Percentiles rank a stretch among this genome's conserved stretches.
Evolutionary conservation across 1,140 invertebrate genomes (phyloP).

Genomic region (Drosophila ananassae): DNA sequence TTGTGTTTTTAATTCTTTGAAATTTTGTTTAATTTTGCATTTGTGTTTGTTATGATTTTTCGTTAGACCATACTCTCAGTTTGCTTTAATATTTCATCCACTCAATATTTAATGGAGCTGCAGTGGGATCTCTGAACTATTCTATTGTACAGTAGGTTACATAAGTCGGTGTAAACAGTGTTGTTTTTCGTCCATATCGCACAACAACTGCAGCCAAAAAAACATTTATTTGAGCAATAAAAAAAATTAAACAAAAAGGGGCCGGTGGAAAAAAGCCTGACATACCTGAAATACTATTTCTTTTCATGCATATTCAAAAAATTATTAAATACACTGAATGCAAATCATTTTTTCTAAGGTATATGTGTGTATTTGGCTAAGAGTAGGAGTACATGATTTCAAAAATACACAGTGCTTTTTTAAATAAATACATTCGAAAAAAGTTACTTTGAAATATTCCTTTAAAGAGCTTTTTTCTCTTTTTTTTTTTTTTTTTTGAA

Average conservation of each 20-base stretch:
- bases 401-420: background rate
- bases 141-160: constrained; percentile 58
- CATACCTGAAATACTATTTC: constrained; percentile 27
- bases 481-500: background rate
- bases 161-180: constrained; percentile 54
- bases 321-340: constrained; percentile 45
- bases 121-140: constrained; percentile 19
- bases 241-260: constrained; percentile 47
- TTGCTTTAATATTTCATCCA: constrained; percentile 71
- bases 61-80: constrained; percentile 53
- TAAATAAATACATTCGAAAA: background rate
- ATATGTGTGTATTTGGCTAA: background rate
- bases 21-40: constrained; percentile 71
- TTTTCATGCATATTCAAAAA: constrained; percentile 74
- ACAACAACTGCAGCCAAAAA: constrained; percentile 26
- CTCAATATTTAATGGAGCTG: constrained; percentile 68
- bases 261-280: constrained; percentile 19
- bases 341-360: constrained; percentile 8
- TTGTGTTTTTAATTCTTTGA: constrained; percentile 44
- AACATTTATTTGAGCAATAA: constrained; percentile 12
- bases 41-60: constrained; percentile 69
- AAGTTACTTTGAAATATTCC: background rate
- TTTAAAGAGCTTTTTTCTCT: background rate
- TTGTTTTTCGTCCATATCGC: constrained; percentile 11
- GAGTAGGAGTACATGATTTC: background rate